Evolutionary conservation across 2,113 vertebrate genomes (phyloP).

Genomic region (Pelecanus crispus): DNA sequence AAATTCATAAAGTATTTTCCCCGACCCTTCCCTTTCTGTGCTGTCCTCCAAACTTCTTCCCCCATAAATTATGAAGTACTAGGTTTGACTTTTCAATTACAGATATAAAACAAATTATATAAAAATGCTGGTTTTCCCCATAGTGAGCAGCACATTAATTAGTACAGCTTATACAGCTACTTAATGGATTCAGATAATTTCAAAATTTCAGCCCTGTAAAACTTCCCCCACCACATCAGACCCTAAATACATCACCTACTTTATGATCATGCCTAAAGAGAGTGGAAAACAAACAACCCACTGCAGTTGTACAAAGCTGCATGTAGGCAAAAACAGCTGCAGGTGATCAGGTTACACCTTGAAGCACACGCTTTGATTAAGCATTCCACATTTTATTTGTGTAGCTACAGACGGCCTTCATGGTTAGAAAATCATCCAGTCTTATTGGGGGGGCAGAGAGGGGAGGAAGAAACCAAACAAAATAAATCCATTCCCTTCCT

Average conservation of each 20-base stretch:
- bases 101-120: background rate
- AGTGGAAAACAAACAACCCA: background rate
- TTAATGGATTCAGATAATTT: background rate
- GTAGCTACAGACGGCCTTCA: background rate
- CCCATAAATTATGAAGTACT: background rate
- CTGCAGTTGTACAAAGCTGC: background rate
- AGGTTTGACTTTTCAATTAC: background rate
- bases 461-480: background rate
- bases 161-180: background rate
- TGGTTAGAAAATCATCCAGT: background rate
- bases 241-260: background rate
- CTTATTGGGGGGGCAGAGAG: background rate
- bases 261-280: background rate
- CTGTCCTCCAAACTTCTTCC: background rate
- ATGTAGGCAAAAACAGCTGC: background rate
- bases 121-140: background rate
- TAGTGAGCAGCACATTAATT: background rate
- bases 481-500: background rate
- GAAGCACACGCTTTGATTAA: background rate
- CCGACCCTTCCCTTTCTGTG: background rate
- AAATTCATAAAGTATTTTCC: background rate
- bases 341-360: background rate
- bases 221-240: background rate
- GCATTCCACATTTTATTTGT: background rate
- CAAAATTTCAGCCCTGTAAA: background rate